A percentile compares a stretch with the other conserved stretches of the same genome.
Evolutionary conservation across 2,797 vertebrate species (phyloP).

Genomic region (Cetoscarus ocellatus): DNA sequence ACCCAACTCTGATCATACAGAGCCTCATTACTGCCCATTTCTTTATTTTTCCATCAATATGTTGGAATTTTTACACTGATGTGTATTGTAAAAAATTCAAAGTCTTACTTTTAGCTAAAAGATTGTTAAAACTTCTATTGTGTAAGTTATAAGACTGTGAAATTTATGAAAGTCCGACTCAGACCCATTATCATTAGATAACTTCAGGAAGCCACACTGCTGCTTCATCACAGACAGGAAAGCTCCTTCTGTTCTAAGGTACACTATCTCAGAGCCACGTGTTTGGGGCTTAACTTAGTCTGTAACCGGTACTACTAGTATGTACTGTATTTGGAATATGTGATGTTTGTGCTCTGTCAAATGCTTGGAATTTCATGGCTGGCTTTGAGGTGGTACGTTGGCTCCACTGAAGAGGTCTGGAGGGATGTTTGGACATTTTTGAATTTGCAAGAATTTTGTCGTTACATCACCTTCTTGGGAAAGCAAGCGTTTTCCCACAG

Average conservation of each 20-base stretch:
- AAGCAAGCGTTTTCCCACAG: slow-evolving; percentile 46
- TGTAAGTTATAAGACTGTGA: too few species aligned
- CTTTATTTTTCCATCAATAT: too few species aligned
- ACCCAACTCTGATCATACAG: not conserved
- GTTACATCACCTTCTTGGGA: slow-evolving; percentile 51
- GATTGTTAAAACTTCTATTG: too few species aligned
- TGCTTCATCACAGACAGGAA: slow-evolving; percentile 13
- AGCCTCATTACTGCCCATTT: not conserved
- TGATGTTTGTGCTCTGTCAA: slow-evolving; percentile 47
- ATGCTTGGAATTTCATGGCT: slow-evolving; percentile 59
- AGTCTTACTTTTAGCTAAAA: not conserved
- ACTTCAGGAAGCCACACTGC: slow-evolving; percentile 10
- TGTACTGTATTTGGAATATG: slow-evolving; percentile 51
- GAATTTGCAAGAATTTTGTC: slow-evolving; percentile 40
- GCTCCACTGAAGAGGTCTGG: slow-evolving; percentile 12
- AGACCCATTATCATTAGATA: not conserved
- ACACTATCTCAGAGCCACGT: slow-evolving; percentile 15
- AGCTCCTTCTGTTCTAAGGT: slow-evolving; percentile 14
- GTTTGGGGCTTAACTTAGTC: slow-evolving; percentile 41
- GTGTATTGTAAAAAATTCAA: not conserved
- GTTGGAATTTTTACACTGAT: not conserved
- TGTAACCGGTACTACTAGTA: slow-evolving; percentile 28
- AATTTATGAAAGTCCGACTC: too few species aligned
- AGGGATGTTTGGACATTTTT: slow-evolving; percentile 41
- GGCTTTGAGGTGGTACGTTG: slow-evolving; percentile 41